A percentile compares a stretch with the other conserved stretches of the same genome.
Evolutionary conservation across 2,888 invertebrate genomes (phyloP).

Genomic region (Neria commutata): DNA sequence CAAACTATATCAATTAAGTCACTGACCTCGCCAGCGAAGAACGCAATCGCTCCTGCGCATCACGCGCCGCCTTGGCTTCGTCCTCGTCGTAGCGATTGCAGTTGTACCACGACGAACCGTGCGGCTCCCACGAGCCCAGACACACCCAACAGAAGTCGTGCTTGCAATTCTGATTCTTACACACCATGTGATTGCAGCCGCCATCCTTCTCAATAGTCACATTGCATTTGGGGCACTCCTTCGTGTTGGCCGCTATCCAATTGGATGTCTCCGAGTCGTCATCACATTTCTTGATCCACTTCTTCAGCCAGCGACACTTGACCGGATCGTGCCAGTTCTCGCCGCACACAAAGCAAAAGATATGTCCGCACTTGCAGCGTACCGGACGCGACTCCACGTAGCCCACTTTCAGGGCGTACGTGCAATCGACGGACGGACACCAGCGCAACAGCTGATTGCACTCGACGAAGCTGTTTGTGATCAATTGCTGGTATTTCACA

Average conservation of each 20-base stretch:
- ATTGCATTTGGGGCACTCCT: slow-evolving; percentile 98
- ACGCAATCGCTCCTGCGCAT: slow-evolving; percentile 93
- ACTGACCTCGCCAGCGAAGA: slow-evolving; percentile 78
- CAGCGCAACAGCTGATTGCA: slow-evolving; percentile 95
- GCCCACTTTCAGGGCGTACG: slow-evolving; percentile 90
- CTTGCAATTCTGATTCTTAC: slow-evolving; percentile 97
- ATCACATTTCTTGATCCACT: slow-evolving; percentile 99
- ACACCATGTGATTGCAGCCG: slow-evolving; percentile 98
- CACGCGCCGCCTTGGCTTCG: slow-evolving; percentile 93
- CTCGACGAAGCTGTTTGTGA: slow-evolving; percentile 98
- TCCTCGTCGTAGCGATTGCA: slow-evolving; percentile 98
- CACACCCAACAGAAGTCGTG: slow-evolving; percentile 99
- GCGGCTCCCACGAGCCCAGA: slow-evolving; percentile 98
- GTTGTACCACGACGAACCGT: slow-evolving; percentile 97
- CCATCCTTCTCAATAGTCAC: slow-evolving; percentile 97
- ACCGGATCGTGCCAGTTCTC: slow-evolving; percentile 99
- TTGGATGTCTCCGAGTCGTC: slow-evolving; percentile 99
- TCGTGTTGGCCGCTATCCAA: slow-evolving; percentile 99
- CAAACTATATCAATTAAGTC: background rate
- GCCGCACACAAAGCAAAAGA: slow-evolving; percentile 95
- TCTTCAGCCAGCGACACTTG: slow-evolving; percentile 86
- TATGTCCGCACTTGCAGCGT: slow-evolving; percentile 89
- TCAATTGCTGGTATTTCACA: slow-evolving; percentile 94
- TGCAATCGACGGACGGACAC: slow-evolving; percentile 99
- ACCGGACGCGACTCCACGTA: slow-evolving; percentile 91